Conservation (phyloP, 2,888 invertebrate species). For the Oasisia sp. region DNA sequence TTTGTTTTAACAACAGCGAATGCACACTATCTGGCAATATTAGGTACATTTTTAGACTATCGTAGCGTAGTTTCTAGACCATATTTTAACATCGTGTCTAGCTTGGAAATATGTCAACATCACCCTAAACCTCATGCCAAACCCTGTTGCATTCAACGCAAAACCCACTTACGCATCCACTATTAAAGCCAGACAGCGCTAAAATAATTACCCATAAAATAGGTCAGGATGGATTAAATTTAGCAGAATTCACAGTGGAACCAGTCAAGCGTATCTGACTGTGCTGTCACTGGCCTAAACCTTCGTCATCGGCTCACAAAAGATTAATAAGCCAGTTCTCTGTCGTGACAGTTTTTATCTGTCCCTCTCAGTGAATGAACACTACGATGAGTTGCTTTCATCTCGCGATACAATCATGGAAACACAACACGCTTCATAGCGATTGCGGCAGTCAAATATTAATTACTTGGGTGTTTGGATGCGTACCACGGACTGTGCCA, state of each 20-base stretch:
- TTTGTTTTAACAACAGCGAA: no score
- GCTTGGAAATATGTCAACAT: no score
- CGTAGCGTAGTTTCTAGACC: no score
- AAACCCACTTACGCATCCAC: no score
- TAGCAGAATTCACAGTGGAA: slow-evolving; percentile 9
- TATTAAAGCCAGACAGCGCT: neutral
- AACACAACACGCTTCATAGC: neutral
- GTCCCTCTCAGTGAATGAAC: neutral
- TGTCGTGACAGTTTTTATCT: neutral
- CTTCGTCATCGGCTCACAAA: slow-evolving; percentile 3
- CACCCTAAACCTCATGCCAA: no score
- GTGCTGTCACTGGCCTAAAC: neutral
- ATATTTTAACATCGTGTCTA: no score
- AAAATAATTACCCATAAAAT: neutral
- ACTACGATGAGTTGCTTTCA: neutral
- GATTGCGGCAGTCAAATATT: slow-evolving; percentile 3
- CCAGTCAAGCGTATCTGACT: neutral
- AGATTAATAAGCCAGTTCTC: neutral
- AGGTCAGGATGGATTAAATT: slow-evolving; percentile 17
- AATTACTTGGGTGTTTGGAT: neutral
- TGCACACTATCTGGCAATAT: no score
- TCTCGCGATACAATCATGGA: neutral
- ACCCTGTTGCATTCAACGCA: no score
- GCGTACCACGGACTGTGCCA: neutral
- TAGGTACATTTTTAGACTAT: no score